Evolutionary conservation across 2,113 vertebrate genomes (phyloP).

Genomic region (Hydrochoerus hydrochaeris): DNA sequence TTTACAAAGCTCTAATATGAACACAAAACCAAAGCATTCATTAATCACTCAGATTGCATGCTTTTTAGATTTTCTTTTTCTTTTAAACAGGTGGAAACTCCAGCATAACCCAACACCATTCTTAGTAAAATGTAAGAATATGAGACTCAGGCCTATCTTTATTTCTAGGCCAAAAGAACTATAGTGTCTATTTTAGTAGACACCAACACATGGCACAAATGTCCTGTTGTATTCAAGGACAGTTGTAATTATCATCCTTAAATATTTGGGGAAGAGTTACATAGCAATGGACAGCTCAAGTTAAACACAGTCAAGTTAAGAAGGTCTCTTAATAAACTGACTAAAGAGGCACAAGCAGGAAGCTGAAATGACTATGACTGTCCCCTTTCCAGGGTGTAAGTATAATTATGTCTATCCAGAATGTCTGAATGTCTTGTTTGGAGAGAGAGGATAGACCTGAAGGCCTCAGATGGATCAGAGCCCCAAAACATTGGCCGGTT

Average conservation of each 20-base stretch:
- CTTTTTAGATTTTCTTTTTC: neutral
- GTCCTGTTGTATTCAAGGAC: neutral
- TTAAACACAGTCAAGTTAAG: neutral
- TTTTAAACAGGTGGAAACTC: neutral
- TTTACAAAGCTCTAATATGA: neutral
- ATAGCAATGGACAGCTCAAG: neutral
- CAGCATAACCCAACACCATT: neutral
- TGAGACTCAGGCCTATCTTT: neutral
- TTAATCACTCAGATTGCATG: neutral
- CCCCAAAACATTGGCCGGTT: neutral
- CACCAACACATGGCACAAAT: neutral
- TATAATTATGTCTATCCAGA: neutral
- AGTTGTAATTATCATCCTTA: neutral
- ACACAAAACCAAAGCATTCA: constrained; percentile 8
- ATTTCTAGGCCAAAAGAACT: neutral
- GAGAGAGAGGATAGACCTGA: neutral
- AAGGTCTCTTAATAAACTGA: constrained; percentile 16
- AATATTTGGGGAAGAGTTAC: neutral
- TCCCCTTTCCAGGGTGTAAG: neutral
- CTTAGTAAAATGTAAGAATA: neutral
- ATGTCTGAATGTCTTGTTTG: neutral
- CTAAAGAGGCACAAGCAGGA: neutral
- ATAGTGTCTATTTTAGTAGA: neutral
- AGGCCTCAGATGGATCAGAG: neutral
- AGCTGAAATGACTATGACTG: neutral